Percentiles rank a stretch among this genome's conserved stretches.
Evolutionary conservation across 2,888 invertebrate species (phyloP).

Genomic region (Drosophila fungiperda): DNA sequence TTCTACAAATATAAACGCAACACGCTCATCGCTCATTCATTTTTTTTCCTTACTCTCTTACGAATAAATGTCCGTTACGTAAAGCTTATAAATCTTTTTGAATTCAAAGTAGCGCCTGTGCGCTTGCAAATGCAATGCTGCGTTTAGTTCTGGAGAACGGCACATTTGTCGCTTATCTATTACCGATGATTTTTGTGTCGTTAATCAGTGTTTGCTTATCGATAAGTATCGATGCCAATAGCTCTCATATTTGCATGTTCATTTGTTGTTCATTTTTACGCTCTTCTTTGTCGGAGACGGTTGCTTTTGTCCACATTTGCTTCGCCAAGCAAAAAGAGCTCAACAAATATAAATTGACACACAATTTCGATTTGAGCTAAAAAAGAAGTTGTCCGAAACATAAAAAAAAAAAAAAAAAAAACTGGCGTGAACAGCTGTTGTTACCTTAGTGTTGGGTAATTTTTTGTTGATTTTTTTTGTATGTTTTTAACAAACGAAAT

Average conservation of each 20-base stretch:
- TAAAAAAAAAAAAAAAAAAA: constrained; percentile 20
- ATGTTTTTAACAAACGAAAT: constrained; percentile 38
- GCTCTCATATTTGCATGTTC: constrained; percentile 28
- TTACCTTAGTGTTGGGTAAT: constrained; percentile 60
- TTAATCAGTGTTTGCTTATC: neutral
- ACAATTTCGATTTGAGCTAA: constrained; percentile 53
- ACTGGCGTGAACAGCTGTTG: constrained; percentile 60
- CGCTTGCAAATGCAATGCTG: constrained; percentile 22
- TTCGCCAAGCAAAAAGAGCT: constrained; percentile 49
- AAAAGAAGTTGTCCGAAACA: constrained; percentile 30
- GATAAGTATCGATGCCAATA: constrained; percentile 32
- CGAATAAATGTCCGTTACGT: constrained; percentile 48
- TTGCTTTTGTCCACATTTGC: constrained; percentile 45
- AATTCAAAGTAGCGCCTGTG: constrained; percentile 12
- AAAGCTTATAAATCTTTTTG: constrained; percentile 26
- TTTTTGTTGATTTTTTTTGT: constrained; percentile 54
- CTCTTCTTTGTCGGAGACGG: constrained; percentile 64
- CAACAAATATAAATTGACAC: constrained; percentile 45
- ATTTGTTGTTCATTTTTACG: constrained; percentile 61
- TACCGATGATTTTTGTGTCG: neutral
- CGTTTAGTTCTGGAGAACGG: constrained; percentile 15
- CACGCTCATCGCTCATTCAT: constrained; percentile 36
- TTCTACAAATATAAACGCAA: constrained; percentile 25
- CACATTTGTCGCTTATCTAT: constrained; percentile 6
- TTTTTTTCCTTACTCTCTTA: constrained; percentile 16